Conservation (phyloP, 1,140 invertebrate species). For the Dinoponera quadriceps region DNA sequence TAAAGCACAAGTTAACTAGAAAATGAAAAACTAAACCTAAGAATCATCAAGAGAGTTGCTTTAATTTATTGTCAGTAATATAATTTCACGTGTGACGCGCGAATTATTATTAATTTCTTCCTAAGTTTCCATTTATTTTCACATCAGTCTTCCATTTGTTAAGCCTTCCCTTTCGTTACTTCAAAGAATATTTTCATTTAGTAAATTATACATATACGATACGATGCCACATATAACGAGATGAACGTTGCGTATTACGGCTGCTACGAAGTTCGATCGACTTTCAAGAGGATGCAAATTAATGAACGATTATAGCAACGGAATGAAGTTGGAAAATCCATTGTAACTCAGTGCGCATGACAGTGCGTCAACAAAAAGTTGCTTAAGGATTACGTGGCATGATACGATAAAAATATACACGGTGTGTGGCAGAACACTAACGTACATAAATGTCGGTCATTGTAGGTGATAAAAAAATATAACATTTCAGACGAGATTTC, state of each 20-base stretch:
- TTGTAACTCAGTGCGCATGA: constrained; percentile 60
- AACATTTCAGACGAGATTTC: not conserved
- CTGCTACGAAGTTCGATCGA: constrained; percentile 2
- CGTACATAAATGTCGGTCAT: constrained; percentile 18
- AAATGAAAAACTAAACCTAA: too few species aligned
- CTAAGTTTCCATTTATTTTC: too few species aligned
- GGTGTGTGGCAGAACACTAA: constrained; percentile 21
- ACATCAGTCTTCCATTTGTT: too few species aligned
- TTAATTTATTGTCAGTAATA: too few species aligned
- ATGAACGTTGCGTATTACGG: not conserved
- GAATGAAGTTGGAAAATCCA: constrained; percentile 38
- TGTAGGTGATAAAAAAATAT: not conserved
- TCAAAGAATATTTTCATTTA: not conserved
- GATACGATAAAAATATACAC: constrained; percentile 68
- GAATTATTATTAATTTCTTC: too few species aligned
- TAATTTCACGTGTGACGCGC: too few species aligned
- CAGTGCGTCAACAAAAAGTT: constrained; percentile 53
- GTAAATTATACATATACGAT: not conserved
- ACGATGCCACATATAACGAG: too few species aligned
- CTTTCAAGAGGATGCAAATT: constrained; percentile 39
- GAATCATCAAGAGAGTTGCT: too few species aligned
- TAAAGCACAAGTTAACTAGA: too few species aligned
- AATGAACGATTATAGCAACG: constrained; percentile 5
- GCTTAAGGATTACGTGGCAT: constrained; percentile 70
- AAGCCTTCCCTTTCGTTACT: not conserved